phyloP scores from a whole-genome alignment of 2,888 invertebrate species.

The Pseudanteris insignis region DNA sequence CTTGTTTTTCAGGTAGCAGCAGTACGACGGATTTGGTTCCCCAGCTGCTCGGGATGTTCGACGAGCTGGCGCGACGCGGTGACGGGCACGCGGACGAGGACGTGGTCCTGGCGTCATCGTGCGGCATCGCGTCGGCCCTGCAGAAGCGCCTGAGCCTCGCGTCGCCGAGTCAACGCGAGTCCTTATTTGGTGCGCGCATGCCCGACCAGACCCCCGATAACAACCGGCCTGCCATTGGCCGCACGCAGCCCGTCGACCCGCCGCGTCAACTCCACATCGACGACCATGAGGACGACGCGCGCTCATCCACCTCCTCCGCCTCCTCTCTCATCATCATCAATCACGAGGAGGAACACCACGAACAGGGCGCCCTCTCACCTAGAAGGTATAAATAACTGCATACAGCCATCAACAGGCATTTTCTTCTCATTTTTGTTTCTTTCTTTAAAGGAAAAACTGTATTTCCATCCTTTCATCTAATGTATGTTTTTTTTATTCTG shows the following conservation, averaged over 20 bases:
- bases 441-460: too few relatives aligned
- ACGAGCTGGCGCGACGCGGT: conserved; percentile 73
- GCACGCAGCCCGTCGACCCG: conserved; percentile 3
- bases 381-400: conserved; percentile 50
- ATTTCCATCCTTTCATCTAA: too few relatives aligned
- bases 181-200: conserved; percentile 53
- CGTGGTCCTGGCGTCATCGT: conserved; percentile 49
- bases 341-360: conserved; percentile 31
- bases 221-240: conserved; percentile 8
- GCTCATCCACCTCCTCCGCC: conserved; percentile 39
- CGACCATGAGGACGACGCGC: conserved; percentile 17
- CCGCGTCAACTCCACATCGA: conserved; percentile 38
- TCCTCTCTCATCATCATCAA: conserved; percentile 26
- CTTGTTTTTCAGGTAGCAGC: conserved; percentile 75
- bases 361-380: conserved; percentile 63
- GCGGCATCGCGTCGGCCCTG: conserved; percentile 55
- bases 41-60: conserved; percentile 86
- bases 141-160: conserved; percentile 61
- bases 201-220: conserved; percentile 40
- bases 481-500: too few relatives aligned
- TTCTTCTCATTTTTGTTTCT: too few relatives aligned
- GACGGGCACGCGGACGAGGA: conserved; percentile 48
- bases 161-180: conserved; percentile 54
- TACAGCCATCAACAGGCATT: background rate
- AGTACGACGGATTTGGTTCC: conserved; percentile 84